Conservation (phyloP, 2,113 vertebrate species). For the Apaloderma vittatum region DNA sequence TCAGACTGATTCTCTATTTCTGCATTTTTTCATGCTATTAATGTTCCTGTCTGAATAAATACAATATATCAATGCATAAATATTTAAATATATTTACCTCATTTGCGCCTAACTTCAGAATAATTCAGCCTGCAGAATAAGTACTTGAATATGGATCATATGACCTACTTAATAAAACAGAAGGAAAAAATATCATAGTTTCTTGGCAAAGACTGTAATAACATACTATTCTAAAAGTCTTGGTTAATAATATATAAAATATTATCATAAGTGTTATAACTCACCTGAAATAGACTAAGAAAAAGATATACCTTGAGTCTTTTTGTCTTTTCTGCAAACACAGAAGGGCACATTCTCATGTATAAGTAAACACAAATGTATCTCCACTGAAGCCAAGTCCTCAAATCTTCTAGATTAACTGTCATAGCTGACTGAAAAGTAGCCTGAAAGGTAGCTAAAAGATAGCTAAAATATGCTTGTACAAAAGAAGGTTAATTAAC, state of each 20-base stretch:
- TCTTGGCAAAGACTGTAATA: background rate
- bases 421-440: background rate
- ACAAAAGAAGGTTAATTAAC: background rate
- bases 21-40: background rate
- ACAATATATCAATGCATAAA: background rate
- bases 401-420: background rate
- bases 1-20: accelerated
- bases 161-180: background rate
- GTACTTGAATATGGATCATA: accelerated
- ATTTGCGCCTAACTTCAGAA: background rate
- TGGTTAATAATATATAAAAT: background rate
- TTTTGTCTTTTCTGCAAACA: background rate
- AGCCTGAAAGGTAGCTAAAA: background rate
- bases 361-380: background rate
- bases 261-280: background rate
- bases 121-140: background rate
- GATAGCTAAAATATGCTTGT: background rate
- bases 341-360: background rate
- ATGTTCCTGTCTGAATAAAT: background rate
- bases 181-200: background rate
- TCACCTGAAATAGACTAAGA: background rate
- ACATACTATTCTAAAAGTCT: background rate
- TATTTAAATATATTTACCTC: background rate
- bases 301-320: background rate
- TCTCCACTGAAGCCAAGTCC: background rate